Evolutionary conservation across 2,888 invertebrate species (phyloP), one percentile per base, ranked within the genome.

Genomic region (Volucella inanis): DNA sequence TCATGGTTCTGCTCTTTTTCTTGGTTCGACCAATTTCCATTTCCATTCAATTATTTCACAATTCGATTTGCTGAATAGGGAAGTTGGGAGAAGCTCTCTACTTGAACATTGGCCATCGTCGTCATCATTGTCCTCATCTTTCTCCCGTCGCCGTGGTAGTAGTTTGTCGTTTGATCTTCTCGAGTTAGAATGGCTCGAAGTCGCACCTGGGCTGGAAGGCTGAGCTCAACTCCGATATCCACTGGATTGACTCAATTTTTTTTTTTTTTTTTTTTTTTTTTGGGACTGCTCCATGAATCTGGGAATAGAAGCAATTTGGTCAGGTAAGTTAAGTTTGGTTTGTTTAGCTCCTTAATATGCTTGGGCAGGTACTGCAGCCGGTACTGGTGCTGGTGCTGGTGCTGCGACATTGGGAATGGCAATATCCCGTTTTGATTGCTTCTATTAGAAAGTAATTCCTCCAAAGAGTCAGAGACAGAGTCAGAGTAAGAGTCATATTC

Each of bases 41-140:
- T 88, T 87, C 88, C 82, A 86, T 87, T 86, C 86, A 86, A 86
- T 88, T 88, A 88, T 88, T 87, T 88, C 87, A 82, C 87, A 87
- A 88, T 88, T 88, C 87, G 87, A 87, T 88, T 87, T 85, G 80
- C 88, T 87, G 81, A 83, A 88, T 87, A 87, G 78, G 85, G 87
- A 78, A 87, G 74, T 61, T 64, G 57, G 68, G 67, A 84, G 81
- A 77, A 59, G 75, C 41, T 84, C 67, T 47, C 55, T 22, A 14
- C 49, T 2, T 31, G 31, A 31, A 31, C 39, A 15, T 4, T 57
- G 38, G 15, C 39, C 39, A 47, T 41, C 47, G 57, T 54, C 22
- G 55, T 62, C 38, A 45, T 49, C 14, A 43, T 65, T 39, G 39
- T 74, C 39, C 14, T 43, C 39, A 52, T 54, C 39, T 31, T 14